Conservation (phyloP, 2,113 vertebrate species). For the Charina bottae region DNA sequence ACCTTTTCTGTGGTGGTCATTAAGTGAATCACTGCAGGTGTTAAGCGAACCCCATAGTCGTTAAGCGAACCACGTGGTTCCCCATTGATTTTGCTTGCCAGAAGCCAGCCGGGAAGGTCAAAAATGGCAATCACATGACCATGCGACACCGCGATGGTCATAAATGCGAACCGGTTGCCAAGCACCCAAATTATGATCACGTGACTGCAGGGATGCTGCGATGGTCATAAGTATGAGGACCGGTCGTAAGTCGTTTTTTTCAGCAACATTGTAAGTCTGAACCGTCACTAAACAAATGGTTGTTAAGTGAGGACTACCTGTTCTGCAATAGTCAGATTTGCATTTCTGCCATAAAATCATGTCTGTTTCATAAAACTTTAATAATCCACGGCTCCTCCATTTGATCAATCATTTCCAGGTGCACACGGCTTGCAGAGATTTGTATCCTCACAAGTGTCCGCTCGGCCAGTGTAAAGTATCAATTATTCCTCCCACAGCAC, state of each 20-base stretch:
- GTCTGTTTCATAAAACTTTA: neutral
- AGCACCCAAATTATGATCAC: no score
- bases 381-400: neutral
- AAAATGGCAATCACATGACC: no score
- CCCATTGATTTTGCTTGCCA: no score
- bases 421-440: slow-evolving; percentile 95
- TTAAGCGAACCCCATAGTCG: no score
- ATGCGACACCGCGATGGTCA: no score
- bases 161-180: no score
- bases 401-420: slow-evolving; percentile 78
- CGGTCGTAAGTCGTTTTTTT: neutral
- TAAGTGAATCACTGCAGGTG: no score
- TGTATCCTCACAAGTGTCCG: slow-evolving; percentile 92
- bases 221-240: neutral
- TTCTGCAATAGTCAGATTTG: neutral
- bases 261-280: neutral
- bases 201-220: neutral
- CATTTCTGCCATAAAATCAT: neutral
- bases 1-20: no score
- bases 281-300: neutral
- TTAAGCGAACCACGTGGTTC: no score
- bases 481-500: slow-evolving; percentile 95
- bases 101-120: no score
- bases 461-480: slow-evolving; percentile 98
- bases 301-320: neutral